Base-by-base conservation (phyloP, 2,888 invertebrate genomes). In the Erynnis tages region DNA sequence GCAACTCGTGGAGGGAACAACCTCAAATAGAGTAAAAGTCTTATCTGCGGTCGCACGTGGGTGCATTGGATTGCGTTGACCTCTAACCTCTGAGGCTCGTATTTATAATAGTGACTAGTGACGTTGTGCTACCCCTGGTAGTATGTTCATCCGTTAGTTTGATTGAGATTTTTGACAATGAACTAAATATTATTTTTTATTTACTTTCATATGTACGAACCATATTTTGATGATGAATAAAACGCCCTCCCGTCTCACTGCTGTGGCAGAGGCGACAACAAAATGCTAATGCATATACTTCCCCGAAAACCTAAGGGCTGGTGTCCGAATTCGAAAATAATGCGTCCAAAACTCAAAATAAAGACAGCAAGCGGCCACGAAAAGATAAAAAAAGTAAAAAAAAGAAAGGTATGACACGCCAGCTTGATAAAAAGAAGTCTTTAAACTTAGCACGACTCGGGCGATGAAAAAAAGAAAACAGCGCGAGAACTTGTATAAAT, bases 381-480 rank as follows among this genome's bases (percentile, higher is more conserved):
- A 48, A 8, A 57, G 53, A 37, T 14, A 56, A 57, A 56, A 58
- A 55, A 56, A 17, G 38, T n/a, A 48, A 8, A 57, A 54, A 37
- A 11, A 56, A 57, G 55, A 58, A 55, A 56, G 14, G 38, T 44
- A 53, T 54, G 55, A 55, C 58, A 61, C 58, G 49, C 47, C 41
- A 57, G 56, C 14, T 49, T 32, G 44, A 57, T 59, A 64, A 64
- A 60, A 59, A 61, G 57, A 61, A 60, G 59, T 52, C 55, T 25
- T 55, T 55, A 29, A 55, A 56, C 58, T 62, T 60, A 55, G 63
- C 66, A 64, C 65, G 66, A 65, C 60, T 63, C 29, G 50, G 10
- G 40, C 23, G 41, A 50, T 53, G 41, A 44, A 27, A 54, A 57
- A 57, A 57, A 60, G 57, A 57, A 53, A 57, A 50, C 49, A 30